Percentiles rank a stretch among this genome's conserved stretches.
Evolutionary conservation across 1,140 invertebrate genomes (phyloP).

Genomic region (Lasioglossum albipes): DNA sequence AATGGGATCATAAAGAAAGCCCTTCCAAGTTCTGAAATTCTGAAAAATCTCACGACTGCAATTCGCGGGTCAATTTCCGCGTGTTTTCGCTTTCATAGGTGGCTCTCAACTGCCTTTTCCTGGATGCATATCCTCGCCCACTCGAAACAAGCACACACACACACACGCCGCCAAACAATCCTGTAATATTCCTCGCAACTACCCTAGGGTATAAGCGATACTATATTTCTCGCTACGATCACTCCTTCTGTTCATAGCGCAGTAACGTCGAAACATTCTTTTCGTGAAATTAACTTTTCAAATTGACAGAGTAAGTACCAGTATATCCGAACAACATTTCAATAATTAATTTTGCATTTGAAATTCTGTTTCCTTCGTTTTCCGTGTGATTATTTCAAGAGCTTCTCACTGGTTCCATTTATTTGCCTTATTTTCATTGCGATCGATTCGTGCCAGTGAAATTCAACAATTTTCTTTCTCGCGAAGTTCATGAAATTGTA

Average conservation of each 20-base stretch:
- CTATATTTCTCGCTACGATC: not conserved
- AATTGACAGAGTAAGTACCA: not conserved
- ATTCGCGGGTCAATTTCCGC: not conserved
- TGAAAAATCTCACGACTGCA: not conserved
- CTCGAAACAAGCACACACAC: not conserved
- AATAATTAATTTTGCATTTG: not conserved
- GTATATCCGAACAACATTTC: not conserved
- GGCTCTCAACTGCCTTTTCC: not conserved
- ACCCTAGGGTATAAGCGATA: not conserved
- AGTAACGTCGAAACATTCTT: not conserved
- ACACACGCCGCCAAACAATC: not conserved
- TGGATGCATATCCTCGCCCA: conserved; percentile 1
- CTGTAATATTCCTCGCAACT: conserved; percentile 1
- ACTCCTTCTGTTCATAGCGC: not conserved
- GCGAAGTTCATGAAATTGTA: no score
- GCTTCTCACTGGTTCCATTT: no score
- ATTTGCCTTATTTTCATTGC: no score
- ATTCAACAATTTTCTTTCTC: no score
- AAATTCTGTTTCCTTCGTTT: no score
- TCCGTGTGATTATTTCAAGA: no score
- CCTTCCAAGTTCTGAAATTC: not conserved
- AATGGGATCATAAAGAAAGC: not conserved
- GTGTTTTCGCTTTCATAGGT: not conserved
- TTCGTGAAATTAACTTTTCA: not conserved
- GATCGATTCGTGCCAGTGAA: no score